These are phyloP conservation scores for Bovichtus diacanthus DNA, from an alignment of 2,797 vertebrate genomes.

Conservation along the genomic window DNA sequence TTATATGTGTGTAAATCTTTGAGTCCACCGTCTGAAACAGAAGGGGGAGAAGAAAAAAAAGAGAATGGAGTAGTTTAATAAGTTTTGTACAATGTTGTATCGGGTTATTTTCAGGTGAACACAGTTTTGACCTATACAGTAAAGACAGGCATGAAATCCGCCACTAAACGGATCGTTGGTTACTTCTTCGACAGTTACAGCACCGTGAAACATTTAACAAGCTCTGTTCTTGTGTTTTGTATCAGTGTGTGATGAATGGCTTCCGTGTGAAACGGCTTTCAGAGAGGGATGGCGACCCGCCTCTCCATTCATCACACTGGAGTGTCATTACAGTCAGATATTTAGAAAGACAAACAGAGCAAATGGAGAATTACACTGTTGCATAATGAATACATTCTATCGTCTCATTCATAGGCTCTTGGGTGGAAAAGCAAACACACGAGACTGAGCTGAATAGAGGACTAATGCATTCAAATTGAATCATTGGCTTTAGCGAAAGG, in stretches of 20 bases:
- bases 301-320: conserved; percentile 72
- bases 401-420: conserved; percentile 69
- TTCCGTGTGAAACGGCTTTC: conserved; percentile 57
- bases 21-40: conserved; percentile 72
- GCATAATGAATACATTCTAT: conserved; percentile 73
- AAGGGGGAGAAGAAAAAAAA: conserved; percentile 41
- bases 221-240: conserved; percentile 66
- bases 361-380: conserved; percentile 68
- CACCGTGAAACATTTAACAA: conserved; percentile 70
- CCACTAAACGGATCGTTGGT: conserved; percentile 54
- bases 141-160: conserved; percentile 61
- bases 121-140: conserved; percentile 38
- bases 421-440: conserved; percentile 74
- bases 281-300: conserved; percentile 44
- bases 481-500: conserved; percentile 58
- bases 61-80: conserved; percentile 46
- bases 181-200: conserved; percentile 68
- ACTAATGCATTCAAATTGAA: conserved; percentile 78
- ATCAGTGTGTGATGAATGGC: conserved; percentile 69
- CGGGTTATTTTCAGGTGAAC: conserved; percentile 46
- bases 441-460: conserved; percentile 64
- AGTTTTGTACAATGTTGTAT: conserved; percentile 39
- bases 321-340: conserved; percentile 77
- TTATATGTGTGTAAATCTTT: conserved; percentile 56
- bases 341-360: conserved; percentile 77